phyloP scores from a whole-genome alignment of 2,113 vertebrate species.

The Rhodinocichla rosea region DNA sequence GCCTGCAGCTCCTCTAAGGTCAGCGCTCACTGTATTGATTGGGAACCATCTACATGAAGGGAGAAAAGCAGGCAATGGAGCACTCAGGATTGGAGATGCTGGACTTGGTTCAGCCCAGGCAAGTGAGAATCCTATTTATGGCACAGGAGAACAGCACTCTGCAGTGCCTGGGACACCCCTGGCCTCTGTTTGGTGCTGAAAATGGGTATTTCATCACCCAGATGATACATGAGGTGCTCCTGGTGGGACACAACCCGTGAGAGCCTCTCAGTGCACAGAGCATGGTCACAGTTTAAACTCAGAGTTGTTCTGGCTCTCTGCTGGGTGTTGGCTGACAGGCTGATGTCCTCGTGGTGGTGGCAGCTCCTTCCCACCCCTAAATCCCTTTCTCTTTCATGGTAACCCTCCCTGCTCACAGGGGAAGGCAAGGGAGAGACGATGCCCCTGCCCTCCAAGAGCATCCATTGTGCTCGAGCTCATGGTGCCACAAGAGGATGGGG shows the following conservation, averaged over 20 bases:
- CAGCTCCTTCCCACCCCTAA: neutral
- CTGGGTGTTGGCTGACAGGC: neutral
- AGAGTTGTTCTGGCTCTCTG: rapidly evolving
- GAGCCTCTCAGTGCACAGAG: neutral
- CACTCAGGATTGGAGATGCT: neutral
- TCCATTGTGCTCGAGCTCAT: rapidly evolving
- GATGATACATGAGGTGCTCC: neutral
- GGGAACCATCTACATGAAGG: rapidly evolving
- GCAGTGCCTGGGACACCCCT: neutral
- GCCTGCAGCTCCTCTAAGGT: neutral
- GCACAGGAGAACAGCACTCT: neutral
- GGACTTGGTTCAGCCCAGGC: neutral
- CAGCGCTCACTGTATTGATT: neutral
- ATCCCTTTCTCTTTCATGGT: neutral
- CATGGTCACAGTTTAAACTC: rapidly evolving
- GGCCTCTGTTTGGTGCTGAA: neutral
- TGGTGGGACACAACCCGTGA: neutral
- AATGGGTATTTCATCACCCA: neutral
- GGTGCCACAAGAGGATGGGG: neutral
- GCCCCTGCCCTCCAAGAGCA: rapidly evolving
- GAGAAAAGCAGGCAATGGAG: neutral
- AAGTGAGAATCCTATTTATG: neutral
- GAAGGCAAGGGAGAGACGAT: rapidly evolving
- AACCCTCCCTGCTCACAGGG: rapidly evolving
- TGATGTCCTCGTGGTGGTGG: rapidly evolving